phyloP scores from a whole-genome alignment of 2,888 invertebrate species.

The Amphimallon solstitiale region DNA sequence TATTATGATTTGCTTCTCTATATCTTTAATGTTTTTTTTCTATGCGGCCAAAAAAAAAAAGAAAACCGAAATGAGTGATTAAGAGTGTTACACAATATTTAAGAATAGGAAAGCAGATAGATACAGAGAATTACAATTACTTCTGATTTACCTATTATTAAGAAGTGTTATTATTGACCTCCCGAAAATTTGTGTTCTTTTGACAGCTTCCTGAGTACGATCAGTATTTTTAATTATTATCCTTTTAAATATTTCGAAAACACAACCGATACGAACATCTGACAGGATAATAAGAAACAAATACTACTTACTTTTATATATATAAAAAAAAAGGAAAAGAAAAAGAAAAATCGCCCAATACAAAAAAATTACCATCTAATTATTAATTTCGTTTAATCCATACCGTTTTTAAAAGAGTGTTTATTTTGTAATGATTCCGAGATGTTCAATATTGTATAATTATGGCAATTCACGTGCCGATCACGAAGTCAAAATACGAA shows the following conservation, averaged over 20 bases:
- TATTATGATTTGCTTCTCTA: too few relatives aligned
- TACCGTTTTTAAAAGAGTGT: background rate
- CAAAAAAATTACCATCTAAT: background rate
- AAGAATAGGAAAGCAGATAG: too few relatives aligned
- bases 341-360: slow-evolving; percentile 7
- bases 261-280: background rate
- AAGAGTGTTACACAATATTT: too few relatives aligned
- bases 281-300: slow-evolving; percentile 16
- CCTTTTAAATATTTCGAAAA: background rate
- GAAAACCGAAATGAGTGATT: too few relatives aligned
- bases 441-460: slow-evolving; percentile 18
- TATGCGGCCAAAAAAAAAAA: too few relatives aligned
- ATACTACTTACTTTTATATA: background rate
- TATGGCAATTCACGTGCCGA: slow-evolving; percentile 15
- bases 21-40: too few relatives aligned
- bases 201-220: slow-evolving; percentile 1
- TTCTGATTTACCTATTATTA: too few relatives aligned
- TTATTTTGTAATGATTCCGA: slow-evolving; percentile 8
- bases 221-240: background rate
- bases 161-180: too few relatives aligned
- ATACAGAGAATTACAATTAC: too few relatives aligned
- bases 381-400: slow-evolving; percentile 1
- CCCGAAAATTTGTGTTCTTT: too few relatives aligned
- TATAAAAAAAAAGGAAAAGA: too few relatives aligned
- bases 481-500: slow-evolving; percentile 23